A percentile compares a stretch with the other conserved stretches of the same genome.
phyloP scores from a whole-genome alignment of 2,888 invertebrate genomes.

The Platycheirus rosarum region DNA sequence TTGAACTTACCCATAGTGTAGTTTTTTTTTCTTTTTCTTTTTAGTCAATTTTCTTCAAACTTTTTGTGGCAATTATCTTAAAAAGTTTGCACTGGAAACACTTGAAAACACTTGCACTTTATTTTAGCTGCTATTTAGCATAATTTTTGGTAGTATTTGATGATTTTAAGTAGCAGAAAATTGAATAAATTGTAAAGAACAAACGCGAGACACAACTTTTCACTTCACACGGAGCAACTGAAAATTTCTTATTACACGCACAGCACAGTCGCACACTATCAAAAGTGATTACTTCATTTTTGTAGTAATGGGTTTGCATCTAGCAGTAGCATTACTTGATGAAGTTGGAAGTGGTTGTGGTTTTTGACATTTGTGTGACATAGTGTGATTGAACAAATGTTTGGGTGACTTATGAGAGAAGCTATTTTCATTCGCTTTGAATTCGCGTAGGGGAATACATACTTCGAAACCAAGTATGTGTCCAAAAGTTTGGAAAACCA shows the following conservation, averaged over 20 bases:
- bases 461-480: too few relatives aligned
- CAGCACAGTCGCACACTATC: slow-evolving; percentile 69
- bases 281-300: slow-evolving; percentile 74
- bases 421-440: background rate
- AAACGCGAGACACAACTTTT: slow-evolving; percentile 70
- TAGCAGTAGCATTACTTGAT: background rate
- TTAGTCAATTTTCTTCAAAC: slow-evolving; percentile 34
- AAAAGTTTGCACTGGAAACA: slow-evolving; percentile 61
- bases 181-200: slow-evolving; percentile 57
- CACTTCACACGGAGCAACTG: slow-evolving; percentile 67
- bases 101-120: slow-evolving; percentile 62
- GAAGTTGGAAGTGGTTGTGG: slow-evolving; percentile 46
- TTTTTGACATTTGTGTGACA: background rate
- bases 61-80: slow-evolving; percentile 47
- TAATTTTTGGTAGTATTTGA: slow-evolving; percentile 61
- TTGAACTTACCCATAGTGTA: slow-evolving; percentile 67
- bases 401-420: background rate
- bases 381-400: slow-evolving; percentile 14
- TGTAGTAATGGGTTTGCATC: slow-evolving; percentile 55
- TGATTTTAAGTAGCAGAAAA: slow-evolving; percentile 57
- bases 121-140: slow-evolving; percentile 57
- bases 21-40: slow-evolving; percentile 26
- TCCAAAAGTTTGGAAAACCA: too few relatives aligned
- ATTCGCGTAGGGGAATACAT: background rate
- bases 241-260: slow-evolving; percentile 67